A percentile compares a stretch with the other conserved stretches of the same genome.
phyloP scores from a whole-genome alignment of 2,888 invertebrate species.

The Gastracanthus pulcherrimus region DNA sequence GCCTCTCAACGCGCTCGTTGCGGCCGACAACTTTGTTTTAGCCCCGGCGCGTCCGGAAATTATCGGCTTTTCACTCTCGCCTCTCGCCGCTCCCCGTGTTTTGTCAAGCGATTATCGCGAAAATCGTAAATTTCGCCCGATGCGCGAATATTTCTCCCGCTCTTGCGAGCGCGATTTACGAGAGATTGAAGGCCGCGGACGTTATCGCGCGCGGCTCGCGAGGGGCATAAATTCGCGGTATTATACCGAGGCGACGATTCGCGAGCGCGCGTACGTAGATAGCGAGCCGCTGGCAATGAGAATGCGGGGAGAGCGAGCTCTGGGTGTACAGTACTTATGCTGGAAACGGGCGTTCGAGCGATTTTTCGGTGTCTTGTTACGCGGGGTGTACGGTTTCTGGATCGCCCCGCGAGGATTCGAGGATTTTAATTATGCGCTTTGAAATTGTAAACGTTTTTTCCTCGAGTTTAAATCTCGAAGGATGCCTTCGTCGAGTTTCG shows the following conservation, averaged over 20 bases:
- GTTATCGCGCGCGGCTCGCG: slow-evolving; percentile 41
- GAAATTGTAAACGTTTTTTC: slow-evolving; percentile 30
- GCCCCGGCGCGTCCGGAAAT: slow-evolving; percentile 38
- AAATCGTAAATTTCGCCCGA: slow-evolving; percentile 50
- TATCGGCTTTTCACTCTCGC: slow-evolving; percentile 21
- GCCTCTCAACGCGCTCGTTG: slow-evolving; percentile 37
- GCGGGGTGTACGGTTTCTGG: slow-evolving; percentile 11
- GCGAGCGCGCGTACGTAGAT: background rate
- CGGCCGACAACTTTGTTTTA: slow-evolving; percentile 34
- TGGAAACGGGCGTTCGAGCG: no score
- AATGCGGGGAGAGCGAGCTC: no score
- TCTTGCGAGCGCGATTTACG: slow-evolving; percentile 45
- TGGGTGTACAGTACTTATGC: no score
- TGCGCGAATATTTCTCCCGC: slow-evolving; percentile 45
- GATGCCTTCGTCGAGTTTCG: background rate
- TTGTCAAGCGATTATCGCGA: slow-evolving; percentile 54
- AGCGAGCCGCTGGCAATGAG: no score
- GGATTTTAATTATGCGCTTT: slow-evolving; percentile 35
- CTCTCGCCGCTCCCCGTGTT: slow-evolving; percentile 39
- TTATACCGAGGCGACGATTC: slow-evolving; percentile 42
- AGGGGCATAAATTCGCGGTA: slow-evolving; percentile 48
- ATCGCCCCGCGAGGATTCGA: background rate
- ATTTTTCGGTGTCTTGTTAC: slow-evolving; percentile 50
- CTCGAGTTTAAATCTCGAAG: background rate
- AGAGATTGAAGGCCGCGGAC: slow-evolving; percentile 48